Conservation (phyloP, 2,797 vertebrate species). For the Pangasius sanitwongsei region DNA sequence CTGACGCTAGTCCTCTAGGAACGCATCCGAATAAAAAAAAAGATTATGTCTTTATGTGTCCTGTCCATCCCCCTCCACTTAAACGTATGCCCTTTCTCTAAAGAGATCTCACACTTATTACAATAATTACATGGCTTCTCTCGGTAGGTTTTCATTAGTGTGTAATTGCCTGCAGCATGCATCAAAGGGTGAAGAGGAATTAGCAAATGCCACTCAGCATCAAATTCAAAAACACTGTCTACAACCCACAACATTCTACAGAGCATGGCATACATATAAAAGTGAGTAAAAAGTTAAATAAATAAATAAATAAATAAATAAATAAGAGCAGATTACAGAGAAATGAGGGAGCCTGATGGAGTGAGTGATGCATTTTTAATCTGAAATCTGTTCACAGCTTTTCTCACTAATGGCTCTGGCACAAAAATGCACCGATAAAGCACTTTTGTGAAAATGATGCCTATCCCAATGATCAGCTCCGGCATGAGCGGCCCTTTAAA, state of each 20-base stretch:
- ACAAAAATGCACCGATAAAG: constrained; percentile 50
- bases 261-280: neutral
- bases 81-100: neutral
- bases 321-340: neutral
- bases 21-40: constrained; percentile 41
- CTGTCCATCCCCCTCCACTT: neutral
- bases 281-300: neutral
- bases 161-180: neutral
- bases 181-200: constrained; percentile 15
- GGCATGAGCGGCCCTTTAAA: constrained; percentile 54
- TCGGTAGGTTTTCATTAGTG: constrained; percentile 2
- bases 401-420: constrained; percentile 58
- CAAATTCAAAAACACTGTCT: neutral
- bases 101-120: neutral
- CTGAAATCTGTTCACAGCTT: constrained; percentile 1
- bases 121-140: neutral
- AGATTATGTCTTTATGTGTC: constrained; percentile 45
- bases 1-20: constrained; percentile 49
- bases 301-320: neutral
- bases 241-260: neutral
- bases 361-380: neutral
- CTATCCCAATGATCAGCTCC: constrained; percentile 55
- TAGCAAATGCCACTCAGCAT: constrained; percentile 6
- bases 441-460: constrained; percentile 57
- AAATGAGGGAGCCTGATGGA: neutral